Conservation (phyloP, 2,888 invertebrate genomes). For the Mesorhabditis sp. region DNA sequence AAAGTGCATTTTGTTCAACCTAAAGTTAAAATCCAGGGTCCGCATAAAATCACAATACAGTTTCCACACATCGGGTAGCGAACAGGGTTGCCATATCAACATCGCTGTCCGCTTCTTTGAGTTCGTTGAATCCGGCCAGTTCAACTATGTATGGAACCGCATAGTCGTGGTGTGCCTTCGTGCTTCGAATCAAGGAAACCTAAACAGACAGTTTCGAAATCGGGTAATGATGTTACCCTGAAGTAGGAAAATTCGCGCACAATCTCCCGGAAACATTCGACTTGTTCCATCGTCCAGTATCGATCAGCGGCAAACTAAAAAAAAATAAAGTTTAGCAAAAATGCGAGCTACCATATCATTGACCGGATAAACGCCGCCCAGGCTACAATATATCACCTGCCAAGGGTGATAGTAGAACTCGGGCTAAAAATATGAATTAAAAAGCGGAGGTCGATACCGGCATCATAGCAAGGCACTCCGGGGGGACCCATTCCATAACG, state of each 20-base stretch:
- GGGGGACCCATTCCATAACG: neutral
- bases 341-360: neutral
- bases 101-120: neutral
- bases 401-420: slow-evolving; percentile 4
- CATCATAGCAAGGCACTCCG: neutral
- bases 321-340: neutral
- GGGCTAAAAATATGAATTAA: neutral
- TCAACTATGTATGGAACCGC: neutral
- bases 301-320: neutral
- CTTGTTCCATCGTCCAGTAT: neutral
- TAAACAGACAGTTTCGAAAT: neutral
- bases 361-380: neutral
- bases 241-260: neutral
- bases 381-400: neutral
- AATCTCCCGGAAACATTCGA: neutral
- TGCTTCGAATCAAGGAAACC: neutral
- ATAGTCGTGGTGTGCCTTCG: neutral
- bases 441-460: neutral
- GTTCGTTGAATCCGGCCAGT: neutral
- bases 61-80: too few relatives aligned
- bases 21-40: too few relatives aligned
- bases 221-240: neutral
- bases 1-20: too few relatives aligned
- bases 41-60: too few relatives aligned
- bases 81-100: too few relatives aligned